Conservation (phyloP, 2,113 vertebrate species). For the Donacobius atricapilla region DNA sequence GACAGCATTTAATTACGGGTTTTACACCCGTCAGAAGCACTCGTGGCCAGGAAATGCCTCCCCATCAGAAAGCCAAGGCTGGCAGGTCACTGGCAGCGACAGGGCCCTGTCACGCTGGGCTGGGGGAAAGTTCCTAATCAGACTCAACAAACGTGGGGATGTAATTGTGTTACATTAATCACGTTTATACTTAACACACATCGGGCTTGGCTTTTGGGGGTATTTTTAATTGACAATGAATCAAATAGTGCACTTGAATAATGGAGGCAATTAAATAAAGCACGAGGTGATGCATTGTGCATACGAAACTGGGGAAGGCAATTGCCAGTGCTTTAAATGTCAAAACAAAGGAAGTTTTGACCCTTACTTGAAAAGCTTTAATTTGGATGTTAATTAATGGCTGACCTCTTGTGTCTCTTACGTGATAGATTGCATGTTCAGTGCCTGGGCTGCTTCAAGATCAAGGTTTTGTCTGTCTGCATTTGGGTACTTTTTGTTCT, state of each 20-base stretch:
- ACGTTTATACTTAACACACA: conserved; percentile 73
- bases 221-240: conserved; percentile 92
- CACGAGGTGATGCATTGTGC: conserved; percentile 48
- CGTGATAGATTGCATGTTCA: conserved; percentile 41
- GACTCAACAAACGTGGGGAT: conserved; percentile 64
- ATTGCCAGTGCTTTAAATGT: conserved; percentile 69
- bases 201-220: conserved; percentile 74
- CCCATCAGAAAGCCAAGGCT: not conserved
- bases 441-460: not conserved
- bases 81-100: not conserved
- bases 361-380: conserved; percentile 68
- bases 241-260: conserved; percentile 87
- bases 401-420: conserved; percentile 54
- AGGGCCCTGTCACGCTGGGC: not conserved
- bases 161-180: conserved; percentile 81
- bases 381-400: conserved; percentile 71
- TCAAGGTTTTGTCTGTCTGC: not conserved
- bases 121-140: conserved; percentile 46
- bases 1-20: not conserved
- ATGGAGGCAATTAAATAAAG: conserved; percentile 90
- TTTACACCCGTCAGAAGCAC: not conserved
- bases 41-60: not conserved
- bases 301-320: conserved; percentile 47
- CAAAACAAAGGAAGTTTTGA: conserved; percentile 73
- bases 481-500: not conserved